Evolutionary conservation across 2,888 invertebrate species (phyloP).

Genomic region (Eristalis arbustorum): DNA sequence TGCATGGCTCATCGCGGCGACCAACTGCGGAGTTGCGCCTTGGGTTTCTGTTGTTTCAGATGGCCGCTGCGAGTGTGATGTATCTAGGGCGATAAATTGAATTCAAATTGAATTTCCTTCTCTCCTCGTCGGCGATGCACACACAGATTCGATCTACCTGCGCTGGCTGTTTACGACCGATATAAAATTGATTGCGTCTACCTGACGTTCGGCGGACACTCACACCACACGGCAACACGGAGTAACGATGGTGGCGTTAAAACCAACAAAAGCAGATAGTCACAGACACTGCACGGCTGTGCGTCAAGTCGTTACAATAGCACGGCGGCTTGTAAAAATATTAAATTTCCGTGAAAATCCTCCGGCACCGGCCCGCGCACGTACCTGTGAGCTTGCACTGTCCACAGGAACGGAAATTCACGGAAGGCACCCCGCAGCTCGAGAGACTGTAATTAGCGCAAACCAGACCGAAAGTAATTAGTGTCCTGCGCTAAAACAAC

Average conservation of each 20-base stretch:
- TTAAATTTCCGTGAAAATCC: conserved; percentile 39
- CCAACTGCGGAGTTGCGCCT: conserved; percentile 58
- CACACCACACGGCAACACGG: not conserved
- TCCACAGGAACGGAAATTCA: conserved; percentile 23
- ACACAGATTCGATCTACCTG: not conserved
- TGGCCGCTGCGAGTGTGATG: conserved; percentile 32
- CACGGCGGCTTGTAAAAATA: conserved; percentile 23
- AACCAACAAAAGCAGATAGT: conserved; percentile 16
- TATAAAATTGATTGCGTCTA: conserved; percentile 31
- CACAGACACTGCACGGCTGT: not conserved
- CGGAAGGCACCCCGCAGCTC: conserved; percentile 4
- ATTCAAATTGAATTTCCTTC: not conserved
- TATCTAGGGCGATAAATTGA: conserved; percentile 1
- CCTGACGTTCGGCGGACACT: not conserved
- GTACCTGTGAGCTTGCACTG: not conserved
- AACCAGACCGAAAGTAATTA: conserved; percentile 61
- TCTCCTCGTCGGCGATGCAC: not conserved
- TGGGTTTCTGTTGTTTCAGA: conserved; percentile 57
- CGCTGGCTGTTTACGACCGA: not conserved
- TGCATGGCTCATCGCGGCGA: conserved; percentile 32
- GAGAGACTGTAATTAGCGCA: conserved; percentile 27
- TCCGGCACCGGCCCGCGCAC: not conserved
- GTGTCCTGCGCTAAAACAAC: conserved; percentile 34
- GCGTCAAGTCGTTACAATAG: not conserved
- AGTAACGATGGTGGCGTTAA: conserved; percentile 36